phyloP scores from a whole-genome alignment of 1,140 invertebrate species.

The Yoshiicerus persimilis region DNA sequence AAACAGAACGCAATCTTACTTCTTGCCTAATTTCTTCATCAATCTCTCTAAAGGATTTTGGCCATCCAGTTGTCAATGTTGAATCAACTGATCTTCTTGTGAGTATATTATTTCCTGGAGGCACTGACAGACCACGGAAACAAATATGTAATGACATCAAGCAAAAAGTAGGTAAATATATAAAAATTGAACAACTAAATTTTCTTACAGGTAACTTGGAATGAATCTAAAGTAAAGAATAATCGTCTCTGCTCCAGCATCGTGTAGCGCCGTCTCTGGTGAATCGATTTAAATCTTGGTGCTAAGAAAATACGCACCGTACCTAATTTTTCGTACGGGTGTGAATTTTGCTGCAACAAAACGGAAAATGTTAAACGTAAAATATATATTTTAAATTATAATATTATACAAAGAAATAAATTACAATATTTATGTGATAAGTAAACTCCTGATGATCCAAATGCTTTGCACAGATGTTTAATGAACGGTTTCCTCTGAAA shows the following conservation, averaged over 20 bases:
- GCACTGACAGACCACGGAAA: conserved; percentile 50
- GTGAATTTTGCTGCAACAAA: background rate
- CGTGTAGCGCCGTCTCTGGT: conserved; percentile 54
- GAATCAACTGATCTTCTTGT: conserved; percentile 61
- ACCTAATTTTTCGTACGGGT: background rate
- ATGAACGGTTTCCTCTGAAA: conserved; percentile 57
- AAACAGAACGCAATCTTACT: conserved; percentile 53
- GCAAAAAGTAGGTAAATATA: background rate
- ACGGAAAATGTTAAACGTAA: background rate
- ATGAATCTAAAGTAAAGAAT: conserved; percentile 21
- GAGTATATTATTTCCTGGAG: conserved; percentile 61
- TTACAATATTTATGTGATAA: conserved; percentile 14
- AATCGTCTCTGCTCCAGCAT: background rate
- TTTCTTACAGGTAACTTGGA: background rate
- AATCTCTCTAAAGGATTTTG: conserved; percentile 59
- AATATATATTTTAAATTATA: too few species aligned
- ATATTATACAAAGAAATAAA: background rate
- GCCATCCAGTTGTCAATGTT: conserved; percentile 66
- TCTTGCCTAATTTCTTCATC: background rate
- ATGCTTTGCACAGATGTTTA: conserved; percentile 52
- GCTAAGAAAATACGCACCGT: background rate
- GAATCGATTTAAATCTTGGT: conserved; percentile 53
- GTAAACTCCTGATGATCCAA: conserved; percentile 31
- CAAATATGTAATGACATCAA: background rate
- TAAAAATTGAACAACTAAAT: background rate